These are phyloP conservation scores for Aegithalos caudatus DNA, from an alignment of 2,113 vertebrate species.

Conservation along the genomic window DNA sequence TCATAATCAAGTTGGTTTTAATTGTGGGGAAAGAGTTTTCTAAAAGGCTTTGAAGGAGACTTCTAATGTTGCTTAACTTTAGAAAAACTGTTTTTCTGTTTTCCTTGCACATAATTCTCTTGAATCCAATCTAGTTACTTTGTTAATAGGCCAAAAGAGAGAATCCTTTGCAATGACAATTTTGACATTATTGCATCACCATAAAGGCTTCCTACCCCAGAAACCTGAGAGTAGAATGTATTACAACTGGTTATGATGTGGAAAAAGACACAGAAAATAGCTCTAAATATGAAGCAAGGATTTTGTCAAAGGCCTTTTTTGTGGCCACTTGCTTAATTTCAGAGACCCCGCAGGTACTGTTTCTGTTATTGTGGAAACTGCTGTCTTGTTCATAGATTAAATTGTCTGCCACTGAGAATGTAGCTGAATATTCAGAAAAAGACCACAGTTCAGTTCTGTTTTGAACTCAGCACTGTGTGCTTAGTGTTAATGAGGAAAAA, in stretches of 20 bases:
- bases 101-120: neutral
- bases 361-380: neutral
- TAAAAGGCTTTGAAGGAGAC: neutral
- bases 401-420: neutral
- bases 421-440: neutral
- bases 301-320: neutral
- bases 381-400: neutral
- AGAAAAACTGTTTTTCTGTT: neutral
- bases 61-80: neutral
- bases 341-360: neutral
- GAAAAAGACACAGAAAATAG: neutral
- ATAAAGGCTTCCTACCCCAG: neutral
- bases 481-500: neutral
- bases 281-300: neutral
- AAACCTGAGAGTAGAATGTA: neutral
- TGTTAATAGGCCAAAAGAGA: neutral
- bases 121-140: neutral
- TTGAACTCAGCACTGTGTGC: neutral
- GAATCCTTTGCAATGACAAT: neutral
- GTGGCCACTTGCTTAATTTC: neutral
- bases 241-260: neutral
- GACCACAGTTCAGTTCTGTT: neutral
- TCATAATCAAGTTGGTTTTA: neutral
- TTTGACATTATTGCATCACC: neutral
- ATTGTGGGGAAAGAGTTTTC: neutral